phyloP scores from a whole-genome alignment of 2,113 vertebrate genomes.

The Lycaon pictus region DNA sequence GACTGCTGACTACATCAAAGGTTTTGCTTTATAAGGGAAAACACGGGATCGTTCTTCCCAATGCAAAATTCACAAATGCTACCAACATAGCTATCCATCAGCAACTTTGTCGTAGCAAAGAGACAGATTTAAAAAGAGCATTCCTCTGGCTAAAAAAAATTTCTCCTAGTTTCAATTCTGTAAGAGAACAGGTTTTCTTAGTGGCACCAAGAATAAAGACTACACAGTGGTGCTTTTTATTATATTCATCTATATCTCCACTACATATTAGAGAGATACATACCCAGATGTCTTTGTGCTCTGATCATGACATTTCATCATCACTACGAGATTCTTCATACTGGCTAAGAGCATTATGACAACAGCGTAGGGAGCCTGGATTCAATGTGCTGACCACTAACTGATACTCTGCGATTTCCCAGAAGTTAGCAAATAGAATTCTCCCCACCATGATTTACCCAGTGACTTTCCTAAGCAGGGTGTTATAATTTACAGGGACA shows the following conservation, averaged over 20 bases:
- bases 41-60: background rate
- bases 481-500: background rate
- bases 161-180: slow-evolving; percentile 35
- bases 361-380: background rate
- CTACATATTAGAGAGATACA: background rate
- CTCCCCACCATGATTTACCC: background rate
- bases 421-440: slow-evolving; percentile 38
- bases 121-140: background rate
- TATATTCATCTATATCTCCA: background rate
- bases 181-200: background rate
- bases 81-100: background rate
- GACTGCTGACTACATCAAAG: background rate
- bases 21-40: background rate
- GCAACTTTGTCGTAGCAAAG: background rate
- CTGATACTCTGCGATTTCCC: background rate
- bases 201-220: background rate
- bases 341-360: background rate
- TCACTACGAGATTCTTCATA: background rate
- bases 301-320: background rate
- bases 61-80: background rate
- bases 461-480: background rate
- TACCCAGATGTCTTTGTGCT: background rate
- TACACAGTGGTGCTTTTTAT: background rate
- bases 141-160: background rate
- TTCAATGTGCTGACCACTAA: background rate